A percentile compares a stretch with the other conserved stretches of the same genome.
Conservation (phyloP, 2,797 vertebrate species). For the Acridotheres tristis region DNA sequence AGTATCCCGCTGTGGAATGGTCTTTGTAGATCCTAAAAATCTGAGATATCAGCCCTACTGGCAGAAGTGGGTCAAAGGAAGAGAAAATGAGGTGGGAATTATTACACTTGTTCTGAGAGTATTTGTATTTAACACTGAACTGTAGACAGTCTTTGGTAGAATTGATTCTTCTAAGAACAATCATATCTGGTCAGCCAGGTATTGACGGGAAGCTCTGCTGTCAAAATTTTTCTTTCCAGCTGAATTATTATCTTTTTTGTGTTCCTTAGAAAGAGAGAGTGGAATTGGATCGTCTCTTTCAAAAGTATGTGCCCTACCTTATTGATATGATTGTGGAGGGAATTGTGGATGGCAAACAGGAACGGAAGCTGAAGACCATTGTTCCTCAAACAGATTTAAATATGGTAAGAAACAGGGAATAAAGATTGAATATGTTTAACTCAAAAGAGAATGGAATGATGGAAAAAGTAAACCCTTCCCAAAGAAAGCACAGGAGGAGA, state of each 20-base stretch:
- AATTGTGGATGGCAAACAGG: conserved; percentile 85
- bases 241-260: neutral
- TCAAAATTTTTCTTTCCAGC: neutral
- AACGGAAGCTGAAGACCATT: conserved; percentile 86
- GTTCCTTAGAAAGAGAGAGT: conserved; percentile 76
- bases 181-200: neutral
- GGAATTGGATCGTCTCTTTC: conserved; percentile 82
- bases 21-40: conserved; percentile 97
- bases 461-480: neutral
- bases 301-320: conserved; percentile 89
- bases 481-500: neutral
- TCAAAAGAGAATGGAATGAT: neutral
- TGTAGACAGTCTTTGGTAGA: neutral
- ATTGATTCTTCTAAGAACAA: neutral
- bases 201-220: neutral
- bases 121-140: neutral
- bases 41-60: conserved; percentile 90
- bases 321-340: conserved; percentile 91
- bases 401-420: conserved; percentile 81
- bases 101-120: neutral
- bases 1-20: conserved; percentile 97
- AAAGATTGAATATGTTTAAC: neutral
- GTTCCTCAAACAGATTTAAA: conserved; percentile 94
- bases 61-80: conserved; percentile 87
- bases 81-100: conserved; percentile 78